Evolutionary conservation across 2,113 vertebrate species (phyloP).

Genomic region (Mesoclemmys tuberculata): DNA sequence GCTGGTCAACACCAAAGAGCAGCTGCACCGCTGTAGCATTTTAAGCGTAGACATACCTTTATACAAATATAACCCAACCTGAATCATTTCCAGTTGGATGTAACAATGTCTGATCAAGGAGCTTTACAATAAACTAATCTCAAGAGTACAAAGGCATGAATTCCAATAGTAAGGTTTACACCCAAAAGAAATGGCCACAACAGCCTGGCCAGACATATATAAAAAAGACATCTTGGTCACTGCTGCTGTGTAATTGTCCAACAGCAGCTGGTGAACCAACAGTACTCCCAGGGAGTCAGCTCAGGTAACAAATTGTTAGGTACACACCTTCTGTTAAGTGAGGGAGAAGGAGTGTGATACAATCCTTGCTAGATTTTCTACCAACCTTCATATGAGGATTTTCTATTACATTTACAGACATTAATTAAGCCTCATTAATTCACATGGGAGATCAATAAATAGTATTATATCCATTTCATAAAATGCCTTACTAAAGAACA

Average conservation of each 20-base stretch:
- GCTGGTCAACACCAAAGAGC: no score
- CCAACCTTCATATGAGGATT: not conserved
- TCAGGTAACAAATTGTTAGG: not conserved
- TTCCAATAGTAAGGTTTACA: not conserved
- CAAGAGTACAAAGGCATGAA: not conserved
- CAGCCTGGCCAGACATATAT: not conserved
- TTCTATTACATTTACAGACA: not conserved
- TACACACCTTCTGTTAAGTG: not conserved
- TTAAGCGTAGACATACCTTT: no score
- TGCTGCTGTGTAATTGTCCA: not conserved
- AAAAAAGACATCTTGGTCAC: not conserved
- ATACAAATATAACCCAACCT: not conserved
- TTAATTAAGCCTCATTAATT: not conserved
- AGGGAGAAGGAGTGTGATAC: not conserved
- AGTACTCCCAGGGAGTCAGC: not conserved
- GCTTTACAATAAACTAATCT: not conserved
- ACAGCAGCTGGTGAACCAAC: not conserved
- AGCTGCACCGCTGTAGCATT: no score
- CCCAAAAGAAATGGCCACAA: not conserved
- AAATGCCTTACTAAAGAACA: not conserved
- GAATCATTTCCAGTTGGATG: not conserved
- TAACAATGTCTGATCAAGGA: not conserved
- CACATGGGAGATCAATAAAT: not conserved
- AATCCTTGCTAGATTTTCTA: not conserved
- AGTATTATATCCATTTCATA: not conserved